phyloP scores from a whole-genome alignment of 1,140 invertebrate genomes.

The Glomeris maerens region DNA sequence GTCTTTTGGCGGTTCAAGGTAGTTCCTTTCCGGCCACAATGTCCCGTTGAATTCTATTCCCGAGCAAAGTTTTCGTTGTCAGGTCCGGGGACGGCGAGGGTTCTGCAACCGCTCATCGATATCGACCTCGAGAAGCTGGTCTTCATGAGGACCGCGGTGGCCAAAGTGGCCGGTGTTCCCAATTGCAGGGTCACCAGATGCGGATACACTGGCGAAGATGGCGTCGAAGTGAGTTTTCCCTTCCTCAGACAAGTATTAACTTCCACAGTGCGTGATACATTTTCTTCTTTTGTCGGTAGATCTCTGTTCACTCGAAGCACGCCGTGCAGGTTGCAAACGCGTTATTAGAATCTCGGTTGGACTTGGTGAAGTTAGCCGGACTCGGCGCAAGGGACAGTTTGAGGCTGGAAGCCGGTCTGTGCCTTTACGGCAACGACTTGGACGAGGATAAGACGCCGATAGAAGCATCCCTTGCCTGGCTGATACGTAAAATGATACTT shows the following conservation, averaged over 20 bases:
- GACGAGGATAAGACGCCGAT: slow-evolving; percentile 77
- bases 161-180: slow-evolving; percentile 53
- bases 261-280: too few species aligned
- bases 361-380: slow-evolving; percentile 64
- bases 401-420: slow-evolving; percentile 87
- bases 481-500: slow-evolving; percentile 48
- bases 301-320: slow-evolving; percentile 57
- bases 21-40: neutral
- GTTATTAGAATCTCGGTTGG: slow-evolving; percentile 45
- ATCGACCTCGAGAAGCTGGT: slow-evolving; percentile 50
- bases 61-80: neutral
- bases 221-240: slow-evolving; percentile 56
- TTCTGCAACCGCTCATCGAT: slow-evolving; percentile 50
- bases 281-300: too few species aligned
- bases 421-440: slow-evolving; percentile 95
- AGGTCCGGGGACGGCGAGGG: slow-evolving; percentile 56
- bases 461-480: slow-evolving; percentile 82
- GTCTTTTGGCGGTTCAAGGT: slow-evolving; percentile 82
- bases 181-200: slow-evolving; percentile 76
- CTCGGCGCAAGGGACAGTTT: slow-evolving; percentile 76
- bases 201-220: slow-evolving; percentile 97
- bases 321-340: slow-evolving; percentile 43
- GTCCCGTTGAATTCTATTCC: neutral
- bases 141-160: slow-evolving; percentile 72
- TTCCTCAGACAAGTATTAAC: too few species aligned